A percentile compares a stretch with the other conserved stretches of the same genome.
Conservation (phyloP, 2,888 invertebrate species). For the Cephus pygmeus region DNA sequence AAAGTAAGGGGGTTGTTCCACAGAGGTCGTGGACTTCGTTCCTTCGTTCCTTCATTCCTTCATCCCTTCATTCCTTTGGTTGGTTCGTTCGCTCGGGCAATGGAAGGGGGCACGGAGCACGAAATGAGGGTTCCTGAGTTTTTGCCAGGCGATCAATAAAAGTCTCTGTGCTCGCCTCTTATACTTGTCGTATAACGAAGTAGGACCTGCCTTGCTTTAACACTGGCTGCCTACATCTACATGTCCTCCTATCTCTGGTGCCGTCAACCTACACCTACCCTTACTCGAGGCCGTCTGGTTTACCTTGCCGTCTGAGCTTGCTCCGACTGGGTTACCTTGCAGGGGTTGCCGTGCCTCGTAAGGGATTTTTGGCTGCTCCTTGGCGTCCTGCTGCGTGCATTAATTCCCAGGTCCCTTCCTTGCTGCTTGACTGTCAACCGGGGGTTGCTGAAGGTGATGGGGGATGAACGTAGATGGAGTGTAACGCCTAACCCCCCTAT, state of each 20-base stretch:
- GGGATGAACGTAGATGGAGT: neutral
- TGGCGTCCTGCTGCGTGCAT: slow-evolving; percentile 62
- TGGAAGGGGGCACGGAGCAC: slow-evolving; percentile 61
- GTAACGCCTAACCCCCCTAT: neutral
- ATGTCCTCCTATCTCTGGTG: neutral
- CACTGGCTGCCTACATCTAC: neutral
- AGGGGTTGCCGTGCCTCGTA: neutral
- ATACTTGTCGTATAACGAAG: slow-evolving; percentile 63
- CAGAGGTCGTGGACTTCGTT: slow-evolving; percentile 15
- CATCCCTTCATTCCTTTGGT: neutral
- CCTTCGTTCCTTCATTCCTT: neutral
- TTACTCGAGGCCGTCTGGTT: neutral
- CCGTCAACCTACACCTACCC: neutral
- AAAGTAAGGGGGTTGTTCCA: slow-evolving; percentile 1
- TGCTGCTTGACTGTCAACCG: neutral
- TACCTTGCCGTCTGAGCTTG: neutral
- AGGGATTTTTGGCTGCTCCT: slow-evolving; percentile 48
- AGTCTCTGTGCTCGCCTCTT: slow-evolving; percentile 64
- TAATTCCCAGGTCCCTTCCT: slow-evolving; percentile 56
- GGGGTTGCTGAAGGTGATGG: neutral
- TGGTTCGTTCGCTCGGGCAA: neutral
- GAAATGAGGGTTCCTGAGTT: slow-evolving; percentile 67
- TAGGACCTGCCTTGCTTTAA: slow-evolving; percentile 7
- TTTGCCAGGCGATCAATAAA: slow-evolving; percentile 67
- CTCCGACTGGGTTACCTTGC: neutral